Evolutionary conservation across 2,888 invertebrate species (phyloP), one percentile per base, ranked within the genome.

Genomic region (Gastracanthus pulcherrimus): DNA sequence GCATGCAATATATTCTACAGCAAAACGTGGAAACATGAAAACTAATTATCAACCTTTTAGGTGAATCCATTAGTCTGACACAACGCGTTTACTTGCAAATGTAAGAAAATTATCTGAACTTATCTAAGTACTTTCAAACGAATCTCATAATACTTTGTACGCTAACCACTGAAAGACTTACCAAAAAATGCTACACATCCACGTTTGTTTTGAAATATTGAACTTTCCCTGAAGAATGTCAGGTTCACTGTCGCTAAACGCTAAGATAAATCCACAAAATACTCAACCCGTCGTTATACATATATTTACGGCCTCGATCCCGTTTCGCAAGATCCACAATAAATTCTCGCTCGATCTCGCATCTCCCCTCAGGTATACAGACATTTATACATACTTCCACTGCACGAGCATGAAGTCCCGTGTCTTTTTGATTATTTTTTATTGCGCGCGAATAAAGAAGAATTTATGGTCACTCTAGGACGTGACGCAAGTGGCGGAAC

Each of bases 361-460:
- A 45, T 45, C 3, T n/a, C 16, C n/a, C n/a, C 13, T 38, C 38
- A 45, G n/a, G 45, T 11, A n/a, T 4, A n/a, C 45, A n/a, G n/a
- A 45, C 45, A 45, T n/a, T 16, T 45, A n/a, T 45, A 45, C n/a
- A n/a, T n/a, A n/a, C n/a, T n/a, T n/a, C n/a, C n/a, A n/a, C n/a
- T n/a, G n/a, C n/a, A n/a, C 13, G 45, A n/a, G 45, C 69, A 67
- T 45, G 31, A 60, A 71, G 38, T 67, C 48, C 62, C 29, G 66
- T 69, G 67, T 51, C 69, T 64, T 69, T 67, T 79, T 51, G 64
- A 79, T 82, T 82, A 76, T 76, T 76, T 72, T 80, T 72, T 48
- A 81, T 81, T 72, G 72, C 72, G 19, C 16, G 38, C 41, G 66
- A 67, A 55, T 76, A 41, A 29, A 71, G 6, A 36, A 34, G 45